Conservation (phyloP, 2,113 vertebrate genomes). For the Galeopterus variegatus region DNA sequence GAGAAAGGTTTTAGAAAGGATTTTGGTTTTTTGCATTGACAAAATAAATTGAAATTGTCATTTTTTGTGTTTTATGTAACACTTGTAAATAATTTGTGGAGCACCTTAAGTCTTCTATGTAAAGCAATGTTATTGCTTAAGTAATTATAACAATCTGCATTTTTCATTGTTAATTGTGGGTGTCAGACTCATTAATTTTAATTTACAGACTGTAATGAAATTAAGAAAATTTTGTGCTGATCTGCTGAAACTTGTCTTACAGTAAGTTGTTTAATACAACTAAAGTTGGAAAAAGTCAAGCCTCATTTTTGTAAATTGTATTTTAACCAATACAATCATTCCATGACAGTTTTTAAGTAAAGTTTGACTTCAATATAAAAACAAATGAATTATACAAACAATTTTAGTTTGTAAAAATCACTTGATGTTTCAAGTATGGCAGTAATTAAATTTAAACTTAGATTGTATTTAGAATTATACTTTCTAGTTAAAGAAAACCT, state of each 20-base stretch:
- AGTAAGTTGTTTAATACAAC: slow-evolving; percentile 91
- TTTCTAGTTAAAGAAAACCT: neutral
- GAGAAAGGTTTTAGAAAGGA: slow-evolving; percentile 98
- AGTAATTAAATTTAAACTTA: slow-evolving; percentile 50
- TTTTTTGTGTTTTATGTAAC: slow-evolving; percentile 98
- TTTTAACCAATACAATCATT: slow-evolving; percentile 80
- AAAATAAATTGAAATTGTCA: slow-evolving; percentile 99
- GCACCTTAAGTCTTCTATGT: slow-evolving; percentile 98
- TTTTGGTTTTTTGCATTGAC: slow-evolving; percentile 99
- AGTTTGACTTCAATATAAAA: slow-evolving; percentile 70
- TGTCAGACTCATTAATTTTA: slow-evolving; percentile 99
- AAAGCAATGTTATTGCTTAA: slow-evolving; percentile 99
- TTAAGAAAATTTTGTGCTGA: slow-evolving; percentile 99
- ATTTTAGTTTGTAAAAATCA: slow-evolving; percentile 57
- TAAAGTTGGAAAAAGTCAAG: slow-evolving; percentile 90
- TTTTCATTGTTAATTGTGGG: slow-evolving; percentile 99
- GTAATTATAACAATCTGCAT: slow-evolving; percentile 99
- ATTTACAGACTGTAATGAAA: slow-evolving; percentile 99
- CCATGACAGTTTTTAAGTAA: slow-evolving; percentile 71
- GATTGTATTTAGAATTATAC: slow-evolving; percentile 32
- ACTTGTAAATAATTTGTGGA: slow-evolving; percentile 96
- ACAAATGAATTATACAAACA: neutral
- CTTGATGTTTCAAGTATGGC: neutral
- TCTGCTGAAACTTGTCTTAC: slow-evolving; percentile 97
- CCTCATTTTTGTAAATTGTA: slow-evolving; percentile 80